phyloP scores from a whole-genome alignment of 2,113 vertebrate species.

The Tilapia sparmanii region DNA sequence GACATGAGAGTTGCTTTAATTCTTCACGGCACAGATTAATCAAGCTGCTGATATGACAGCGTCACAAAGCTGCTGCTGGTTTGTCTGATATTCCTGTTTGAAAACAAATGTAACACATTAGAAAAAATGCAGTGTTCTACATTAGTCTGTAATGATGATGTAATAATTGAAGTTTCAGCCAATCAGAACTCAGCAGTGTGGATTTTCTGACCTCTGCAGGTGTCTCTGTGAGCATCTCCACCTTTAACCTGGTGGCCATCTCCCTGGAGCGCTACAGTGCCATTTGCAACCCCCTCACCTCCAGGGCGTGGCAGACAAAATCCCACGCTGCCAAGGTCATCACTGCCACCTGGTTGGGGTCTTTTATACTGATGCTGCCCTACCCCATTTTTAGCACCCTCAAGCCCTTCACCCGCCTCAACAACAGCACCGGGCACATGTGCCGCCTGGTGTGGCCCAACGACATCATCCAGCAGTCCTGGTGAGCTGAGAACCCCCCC shows the following conservation, averaged over 20 bases:
- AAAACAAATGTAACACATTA: not conserved
- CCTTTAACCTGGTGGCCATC: slow-evolving; percentile 95
- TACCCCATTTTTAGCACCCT: slow-evolving; percentile 91
- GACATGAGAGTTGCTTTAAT: not conserved
- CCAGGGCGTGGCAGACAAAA: slow-evolving; percentile 94
- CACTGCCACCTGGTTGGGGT: slow-evolving; percentile 85
- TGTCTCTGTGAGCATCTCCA: slow-evolving; percentile 92
- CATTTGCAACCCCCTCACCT: slow-evolving; percentile 93
- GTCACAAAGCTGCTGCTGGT: not conserved
- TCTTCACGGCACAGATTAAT: not conserved
- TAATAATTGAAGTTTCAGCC: not conserved
- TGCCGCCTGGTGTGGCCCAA: slow-evolving; percentile 90
- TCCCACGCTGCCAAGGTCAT: slow-evolving; percentile 94
- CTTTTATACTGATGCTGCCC: slow-evolving; percentile 90
- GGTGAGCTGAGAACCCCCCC: slow-evolving; percentile 71
- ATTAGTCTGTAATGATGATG: not conserved
- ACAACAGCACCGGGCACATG: slow-evolving; percentile 92
- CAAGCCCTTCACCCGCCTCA: slow-evolving; percentile 81
- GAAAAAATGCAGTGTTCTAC: not conserved
- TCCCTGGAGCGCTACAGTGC: slow-evolving; percentile 95
- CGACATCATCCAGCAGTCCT: slow-evolving; percentile 83
- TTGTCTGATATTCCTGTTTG: not conserved
- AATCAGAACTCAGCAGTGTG: not conserved
- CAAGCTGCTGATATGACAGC: not conserved
- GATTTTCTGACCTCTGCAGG: slow-evolving; percentile 62